Evolutionary conservation across 2,113 vertebrate genomes (phyloP), one percentile per base, ranked within the genome.

Genomic region (Rhinolophus sinicus): DNA sequence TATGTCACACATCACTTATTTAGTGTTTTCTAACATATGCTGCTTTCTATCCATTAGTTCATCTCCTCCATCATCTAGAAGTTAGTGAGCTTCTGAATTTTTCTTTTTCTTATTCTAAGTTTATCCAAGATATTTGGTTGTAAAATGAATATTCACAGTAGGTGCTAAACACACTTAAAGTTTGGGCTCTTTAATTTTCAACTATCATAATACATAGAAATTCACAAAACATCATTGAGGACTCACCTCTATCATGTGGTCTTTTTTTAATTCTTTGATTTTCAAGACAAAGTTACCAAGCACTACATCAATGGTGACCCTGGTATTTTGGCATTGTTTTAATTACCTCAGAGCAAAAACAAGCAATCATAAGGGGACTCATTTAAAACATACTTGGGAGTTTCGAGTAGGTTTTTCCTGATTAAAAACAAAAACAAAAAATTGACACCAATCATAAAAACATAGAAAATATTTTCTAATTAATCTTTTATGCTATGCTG

Each of bases 401-500:
- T 19, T 78, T 81, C 8, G 13, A 12, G 7, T 38, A 81, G 19
- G 3, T 58, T 85, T 81, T 76, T 62, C 8, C 7, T 82, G 58
- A 64, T 78, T 72, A 19, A 60, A 89, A 95, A 35, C 14, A 81
- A 76, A 73, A 6, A 70, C 85, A 82, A 70, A 86, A 90, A 88
- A 52, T 77, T 69, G 62, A 40, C 50, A 70, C 12, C 4, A 77
- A 50, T 35, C 64, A 67, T 56, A 75, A 88, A 92, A 89, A 82
- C 5, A 38, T n/a, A 89, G 91, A 30, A 78, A 90, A 82, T 5
- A 14, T n/a, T 67, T 81, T 70, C 15, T 33, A 65, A 30, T 82
- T 58, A 67, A 93, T 73, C 16, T 81, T 86, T 92, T 16, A 50
- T 35, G 30, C 26, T 93, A 14, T 54, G 8, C 4, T 33, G 19